These are phyloP conservation scores for Rhopilema esculentum DNA, from an alignment of 30 jellyfish, hydroid and myxozoan species.

Conservation along the genomic window DNA sequence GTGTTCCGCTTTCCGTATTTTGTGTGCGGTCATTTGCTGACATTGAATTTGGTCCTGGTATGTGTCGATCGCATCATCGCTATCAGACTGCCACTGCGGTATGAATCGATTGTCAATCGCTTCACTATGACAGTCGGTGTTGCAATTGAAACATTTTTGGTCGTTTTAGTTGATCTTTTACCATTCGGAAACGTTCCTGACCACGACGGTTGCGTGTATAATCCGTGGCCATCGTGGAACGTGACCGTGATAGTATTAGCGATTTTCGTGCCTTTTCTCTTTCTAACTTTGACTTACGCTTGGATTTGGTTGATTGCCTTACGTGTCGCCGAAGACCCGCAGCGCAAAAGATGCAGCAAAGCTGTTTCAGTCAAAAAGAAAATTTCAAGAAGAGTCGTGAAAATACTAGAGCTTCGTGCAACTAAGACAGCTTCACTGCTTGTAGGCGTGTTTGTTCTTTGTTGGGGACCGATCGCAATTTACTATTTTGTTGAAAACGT, in stretches of 20 bases:
- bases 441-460: conserved; percentile 65
- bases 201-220: conserved; percentile 50
- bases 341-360: conserved; percentile 11
- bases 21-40: conserved; percentile 67
- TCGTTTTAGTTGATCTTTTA: conserved; percentile 43
- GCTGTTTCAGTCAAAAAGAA: conserved; percentile 9
- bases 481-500: conserved; percentile 66
- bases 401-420: conserved; percentile 69
- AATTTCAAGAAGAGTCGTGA: conserved; percentile 19
- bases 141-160: conserved; percentile 17
- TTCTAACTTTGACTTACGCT: conserved; percentile 44
- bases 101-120: conserved; percentile 48
- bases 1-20: conserved; percentile 74
- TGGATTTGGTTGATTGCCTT: conserved; percentile 63
- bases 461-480: conserved; percentile 82
- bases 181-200: conserved; percentile 51
- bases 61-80: conserved; percentile 75
- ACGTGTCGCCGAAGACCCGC: conserved; percentile 36
- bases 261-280: conserved; percentile 55
- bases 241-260: conserved; percentile 44
- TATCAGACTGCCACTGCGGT: conserved; percentile 60
- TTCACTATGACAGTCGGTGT: conserved; percentile 41
- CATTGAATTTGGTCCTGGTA: conserved; percentile 47
- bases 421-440: conserved; percentile 70
- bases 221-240: conserved; percentile 78